phyloP scores from a whole-genome alignment of 2,888 invertebrate species.

The Oscheius myriophilus region DNA sequence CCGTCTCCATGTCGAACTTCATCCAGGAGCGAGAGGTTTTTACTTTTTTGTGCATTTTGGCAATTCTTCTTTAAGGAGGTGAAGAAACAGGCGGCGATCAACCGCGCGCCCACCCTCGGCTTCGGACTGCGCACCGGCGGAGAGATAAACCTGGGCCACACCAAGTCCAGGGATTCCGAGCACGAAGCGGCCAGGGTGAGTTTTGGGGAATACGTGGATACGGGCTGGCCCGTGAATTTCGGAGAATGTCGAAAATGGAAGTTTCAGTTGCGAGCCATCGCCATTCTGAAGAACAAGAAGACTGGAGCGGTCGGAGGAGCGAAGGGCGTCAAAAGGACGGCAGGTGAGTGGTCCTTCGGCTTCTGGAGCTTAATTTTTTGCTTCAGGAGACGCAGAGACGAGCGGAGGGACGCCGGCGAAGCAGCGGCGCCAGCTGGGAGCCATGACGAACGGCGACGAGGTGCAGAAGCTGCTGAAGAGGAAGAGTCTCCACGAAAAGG shows the following conservation, averaged over 20 bases:
- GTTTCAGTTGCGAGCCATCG: slow-evolving; percentile 43
- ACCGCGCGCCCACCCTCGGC: slow-evolving; percentile 15
- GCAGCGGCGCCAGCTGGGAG: slow-evolving; percentile 3
- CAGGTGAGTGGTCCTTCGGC: not conserved
- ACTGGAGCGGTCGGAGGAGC: not conserved
- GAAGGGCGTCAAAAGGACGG: slow-evolving; percentile 1
- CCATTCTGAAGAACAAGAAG: slow-evolving; percentile 34
- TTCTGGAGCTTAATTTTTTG: not conserved
- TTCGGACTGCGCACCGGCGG: slow-evolving; percentile 13
- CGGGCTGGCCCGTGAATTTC: no score
- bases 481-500: slow-evolving; percentile 56
- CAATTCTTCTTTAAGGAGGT: slow-evolving; percentile 3
- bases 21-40: slow-evolving; percentile 30
- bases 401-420: slow-evolving; percentile 10
- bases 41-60: not conserved
- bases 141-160: slow-evolving; percentile 24
- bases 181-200: slow-evolving; percentile 42
- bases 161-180: slow-evolving; percentile 21
- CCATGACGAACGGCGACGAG: slow-evolving; percentile 37
- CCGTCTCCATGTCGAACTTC: slow-evolving; percentile 41
- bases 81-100: slow-evolving; percentile 21
- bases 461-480: slow-evolving; percentile 51
- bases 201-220: not conserved
- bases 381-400: not conserved
- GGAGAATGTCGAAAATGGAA: no score